Base-by-base conservation (phyloP, 2,888 invertebrate genomes). In the Phasia obesa region DNA sequence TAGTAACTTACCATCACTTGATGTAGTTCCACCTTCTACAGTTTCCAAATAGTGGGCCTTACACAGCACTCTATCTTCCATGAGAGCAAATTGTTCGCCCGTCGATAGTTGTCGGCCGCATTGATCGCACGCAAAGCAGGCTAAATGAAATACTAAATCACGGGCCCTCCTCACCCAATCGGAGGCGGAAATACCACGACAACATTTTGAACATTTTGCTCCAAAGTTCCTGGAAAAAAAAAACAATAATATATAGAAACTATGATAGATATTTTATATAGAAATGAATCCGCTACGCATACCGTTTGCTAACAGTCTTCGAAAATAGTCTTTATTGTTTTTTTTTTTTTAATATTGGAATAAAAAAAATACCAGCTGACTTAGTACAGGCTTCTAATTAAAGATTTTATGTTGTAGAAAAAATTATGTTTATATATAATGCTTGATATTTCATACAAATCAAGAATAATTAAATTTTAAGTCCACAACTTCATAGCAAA, bases 101-200 rank as follows among this genome's bases (percentile, higher is more conserved):
- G 97, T 98, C 86, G 96, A 97, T 80, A 98, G 93, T 92, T 98
- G 98, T 38, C 97, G 94, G 87, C 97, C 97, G 91, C 98, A 98
- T 80, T 97, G 97, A 92, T 99, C 98, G 92, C 99, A 99, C 21
- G 99, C 98, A 92, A 99, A 99, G 92, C 99, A 99, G 60, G 99
- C 99, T 91, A 99, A 93, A 92, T 99, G 99, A 93, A 98, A 99
- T 38, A 99, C 97, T 91, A 97, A 95, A 89, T 97, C 96, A 69
- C 97, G 93, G 42, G 99, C 99, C 90, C 98, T 95, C 84, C 99
- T 94, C 88, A 99, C 99, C 99, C 99, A 99, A 92, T 99, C 99
- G 55, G 97, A 97, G 19, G 98, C 95, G 19, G 97, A 97, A 89
- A 99, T 98, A 87, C 96, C 95, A 70, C 99, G 94, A 87, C 96